Evolutionary conservation across 2,113 vertebrate species (phyloP).

Genomic region (Neomonachus schauinslandi): DNA sequence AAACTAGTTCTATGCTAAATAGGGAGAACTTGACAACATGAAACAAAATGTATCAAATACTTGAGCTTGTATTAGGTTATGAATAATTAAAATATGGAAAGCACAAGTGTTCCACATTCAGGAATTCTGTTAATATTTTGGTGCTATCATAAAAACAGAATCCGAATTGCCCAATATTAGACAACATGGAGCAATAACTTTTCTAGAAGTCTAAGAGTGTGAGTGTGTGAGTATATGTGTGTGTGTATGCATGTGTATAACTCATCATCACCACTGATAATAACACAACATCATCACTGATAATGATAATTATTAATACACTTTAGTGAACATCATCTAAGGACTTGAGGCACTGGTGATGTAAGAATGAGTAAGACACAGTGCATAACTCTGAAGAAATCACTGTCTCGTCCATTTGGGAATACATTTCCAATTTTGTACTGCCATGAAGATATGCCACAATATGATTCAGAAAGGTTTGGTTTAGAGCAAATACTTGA

Average conservation of each 20-base stretch:
- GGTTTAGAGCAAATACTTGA: background rate
- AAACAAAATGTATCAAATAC: background rate
- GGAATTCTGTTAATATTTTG: background rate
- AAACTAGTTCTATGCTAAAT: background rate
- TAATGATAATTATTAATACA: background rate
- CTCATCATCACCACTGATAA: background rate
- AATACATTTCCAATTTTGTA: background rate
- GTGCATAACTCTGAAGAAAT: background rate
- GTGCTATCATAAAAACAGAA: background rate
- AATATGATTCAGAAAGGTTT: background rate
- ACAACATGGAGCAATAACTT: background rate
- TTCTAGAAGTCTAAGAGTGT: background rate
- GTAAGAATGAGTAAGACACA: background rate
- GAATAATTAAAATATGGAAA: slow-evolving; percentile 25
- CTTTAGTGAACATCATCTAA: background rate
- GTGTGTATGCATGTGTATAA: background rate
- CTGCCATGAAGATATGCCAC: background rate
- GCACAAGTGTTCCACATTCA: background rate
- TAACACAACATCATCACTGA: background rate
- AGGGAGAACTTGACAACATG: background rate
- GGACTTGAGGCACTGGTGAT: background rate
- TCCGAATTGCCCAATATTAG: background rate
- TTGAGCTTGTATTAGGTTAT: background rate
- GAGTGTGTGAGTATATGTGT: background rate
- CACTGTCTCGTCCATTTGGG: background rate